Percentiles rank a stretch among this genome's conserved stretches.
These are phyloP conservation scores for Pyrocephalus nanus DNA, from an alignment of 2,797 vertebrate species.

Conservation along the genomic window DNA sequence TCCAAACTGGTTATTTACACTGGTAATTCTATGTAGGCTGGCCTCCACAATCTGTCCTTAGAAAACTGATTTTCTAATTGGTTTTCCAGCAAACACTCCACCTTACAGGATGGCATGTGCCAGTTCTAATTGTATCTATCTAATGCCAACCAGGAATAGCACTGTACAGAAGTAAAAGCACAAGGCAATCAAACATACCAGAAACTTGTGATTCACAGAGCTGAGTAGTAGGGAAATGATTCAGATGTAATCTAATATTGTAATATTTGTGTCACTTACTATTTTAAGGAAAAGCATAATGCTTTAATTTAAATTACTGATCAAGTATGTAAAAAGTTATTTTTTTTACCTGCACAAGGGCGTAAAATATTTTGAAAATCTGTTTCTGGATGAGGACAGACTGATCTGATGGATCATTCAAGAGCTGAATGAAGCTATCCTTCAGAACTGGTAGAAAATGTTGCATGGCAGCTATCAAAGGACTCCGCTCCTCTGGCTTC, in stretches of 20 bases:
- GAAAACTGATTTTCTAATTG: not conserved
- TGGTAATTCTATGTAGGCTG: not conserved
- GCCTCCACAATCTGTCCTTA: not conserved
- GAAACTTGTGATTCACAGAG: not conserved
- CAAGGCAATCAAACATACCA: not conserved
- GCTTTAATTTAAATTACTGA: not conserved
- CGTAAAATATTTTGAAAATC: slow-evolving; percentile 99
- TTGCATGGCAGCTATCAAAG: slow-evolving; percentile 97
- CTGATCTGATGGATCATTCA: slow-evolving; percentile 90
- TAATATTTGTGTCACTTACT: not conserved
- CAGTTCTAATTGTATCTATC: not conserved
- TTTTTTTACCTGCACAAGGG: slow-evolving; percentile 92
- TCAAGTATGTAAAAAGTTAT: not conserved
- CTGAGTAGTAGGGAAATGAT: not conserved
- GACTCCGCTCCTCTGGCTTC: slow-evolving; percentile 95
- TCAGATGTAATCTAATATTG: not conserved
- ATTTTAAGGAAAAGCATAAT: not conserved
- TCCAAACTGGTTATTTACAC: not conserved
- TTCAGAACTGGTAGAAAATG: slow-evolving; percentile 98
- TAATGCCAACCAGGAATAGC: not conserved
- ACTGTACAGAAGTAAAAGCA: not conserved
- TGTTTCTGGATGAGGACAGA: slow-evolving; percentile 99
- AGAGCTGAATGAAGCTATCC: slow-evolving; percentile 94
- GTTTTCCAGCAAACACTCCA: not conserved
- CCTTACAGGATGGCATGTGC: not conserved